These are phyloP conservation scores for Malurus splendens DNA, from an alignment of 2,797 vertebrate species.

Conservation along the genomic window DNA sequence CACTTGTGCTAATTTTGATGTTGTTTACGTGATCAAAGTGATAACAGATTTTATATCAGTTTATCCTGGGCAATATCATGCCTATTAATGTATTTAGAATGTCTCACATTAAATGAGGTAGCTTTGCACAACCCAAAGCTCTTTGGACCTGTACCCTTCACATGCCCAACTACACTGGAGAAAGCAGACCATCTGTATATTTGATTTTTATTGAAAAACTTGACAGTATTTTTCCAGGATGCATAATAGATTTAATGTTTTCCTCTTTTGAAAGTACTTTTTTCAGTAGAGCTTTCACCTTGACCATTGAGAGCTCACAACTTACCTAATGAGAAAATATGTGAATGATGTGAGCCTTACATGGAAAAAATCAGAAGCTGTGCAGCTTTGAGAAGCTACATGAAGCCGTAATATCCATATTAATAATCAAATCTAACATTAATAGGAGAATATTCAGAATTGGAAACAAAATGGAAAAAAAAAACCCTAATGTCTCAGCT, in stretches of 20 bases:
- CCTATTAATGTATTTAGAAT: accelerated
- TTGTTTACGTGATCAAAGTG: neutral
- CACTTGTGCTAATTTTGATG: neutral
- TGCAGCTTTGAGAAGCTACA: neutral
- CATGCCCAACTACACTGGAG: neutral
- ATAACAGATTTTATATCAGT: neutral
- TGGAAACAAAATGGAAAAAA: neutral
- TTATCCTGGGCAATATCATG: neutral
- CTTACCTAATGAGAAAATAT: neutral
- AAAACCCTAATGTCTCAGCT: neutral
- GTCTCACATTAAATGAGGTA: neutral
- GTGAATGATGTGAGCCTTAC: neutral
- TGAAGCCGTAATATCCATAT: neutral
- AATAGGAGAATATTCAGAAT: neutral
- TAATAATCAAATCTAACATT: neutral
- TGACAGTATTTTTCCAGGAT: neutral
- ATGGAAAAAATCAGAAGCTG: neutral
- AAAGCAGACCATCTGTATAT: neutral
- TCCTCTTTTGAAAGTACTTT: neutral
- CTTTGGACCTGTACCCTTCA: neutral
- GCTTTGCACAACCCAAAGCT: neutral
- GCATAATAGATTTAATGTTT: neutral
- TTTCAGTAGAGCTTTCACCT: neutral
- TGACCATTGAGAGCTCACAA: neutral
- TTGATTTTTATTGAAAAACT: neutral